Conservation (phyloP, 2,888 invertebrate genomes). For the Callinectes sapidus region DNA sequence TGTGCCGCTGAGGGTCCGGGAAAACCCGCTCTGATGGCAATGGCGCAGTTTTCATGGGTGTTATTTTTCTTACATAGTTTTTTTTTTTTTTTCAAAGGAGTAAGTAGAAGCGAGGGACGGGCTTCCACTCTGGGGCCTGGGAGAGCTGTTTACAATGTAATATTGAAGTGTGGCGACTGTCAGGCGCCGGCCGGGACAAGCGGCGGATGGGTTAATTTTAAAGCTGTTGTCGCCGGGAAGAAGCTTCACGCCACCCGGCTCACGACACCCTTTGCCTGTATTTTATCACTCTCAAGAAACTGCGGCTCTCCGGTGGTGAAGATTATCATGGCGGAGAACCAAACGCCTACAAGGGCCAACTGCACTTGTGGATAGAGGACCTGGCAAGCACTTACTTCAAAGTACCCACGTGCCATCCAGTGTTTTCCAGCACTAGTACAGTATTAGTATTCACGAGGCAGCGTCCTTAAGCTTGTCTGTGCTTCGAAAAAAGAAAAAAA, state of each 20-base stretch:
- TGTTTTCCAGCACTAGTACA: not conserved
- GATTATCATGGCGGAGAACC: not conserved
- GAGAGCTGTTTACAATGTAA: slow-evolving; percentile 55
- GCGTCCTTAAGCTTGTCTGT: not conserved
- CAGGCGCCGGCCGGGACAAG: not conserved
- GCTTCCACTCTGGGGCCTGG: slow-evolving; percentile 41
- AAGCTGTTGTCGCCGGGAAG: slow-evolving; percentile 42
- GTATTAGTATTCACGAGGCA: not conserved
- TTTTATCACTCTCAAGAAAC: not conserved
- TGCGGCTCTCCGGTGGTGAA: not conserved
- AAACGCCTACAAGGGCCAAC: not conserved
- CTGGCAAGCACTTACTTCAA: not conserved
- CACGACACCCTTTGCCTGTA: slow-evolving; percentile 3
- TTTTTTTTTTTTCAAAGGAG: slow-evolving; percentile 41
- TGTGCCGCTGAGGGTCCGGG: slow-evolving; percentile 29
- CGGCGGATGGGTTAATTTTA: slow-evolving; percentile 34
- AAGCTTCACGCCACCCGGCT: not conserved
- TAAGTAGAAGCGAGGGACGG: slow-evolving; percentile 18
- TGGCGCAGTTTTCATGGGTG: slow-evolving; percentile 20
- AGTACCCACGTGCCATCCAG: not conserved
- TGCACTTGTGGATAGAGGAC: not conserved
- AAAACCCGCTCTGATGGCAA: slow-evolving; percentile 8
- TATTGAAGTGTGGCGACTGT: slow-evolving; percentile 38
- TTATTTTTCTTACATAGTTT: not conserved
- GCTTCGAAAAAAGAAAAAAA: not conserved